Base-by-base conservation (phyloP, 2,888 invertebrate genomes). In the Unio delphinus region DNA sequence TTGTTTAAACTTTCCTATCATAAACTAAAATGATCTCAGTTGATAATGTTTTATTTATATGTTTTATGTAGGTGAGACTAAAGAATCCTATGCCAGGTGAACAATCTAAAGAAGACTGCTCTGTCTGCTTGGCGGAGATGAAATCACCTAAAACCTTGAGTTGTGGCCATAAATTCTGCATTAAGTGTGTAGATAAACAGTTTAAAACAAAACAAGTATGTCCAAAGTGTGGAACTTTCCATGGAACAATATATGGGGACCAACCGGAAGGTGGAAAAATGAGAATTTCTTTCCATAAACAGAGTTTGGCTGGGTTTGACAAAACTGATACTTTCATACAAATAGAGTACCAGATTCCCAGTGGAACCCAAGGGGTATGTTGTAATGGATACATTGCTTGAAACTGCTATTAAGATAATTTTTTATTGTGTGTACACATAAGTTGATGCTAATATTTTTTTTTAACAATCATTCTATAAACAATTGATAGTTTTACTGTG, bases 151-250 rank as follows among this genome's bases (percentile, higher is more conserved):
- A 70, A 54, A 68, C 57, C 56, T 67, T 80, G 1, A 45, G 58
- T 18, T 80, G 80, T 65, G 71, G 73, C 3, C 78, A 80, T 64
- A 54, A 17, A 5, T 78, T 76, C 69, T 80, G 80, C 63, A 61
- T 8, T 11, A 59, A 61, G 15, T 80, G 80, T 58, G 67, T 76
- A 23, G 68, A 71, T 20, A 63, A 68, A 56, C 69, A 73, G 11
- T 70, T 80, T 61, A 60, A 67, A n/a, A 57, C 54, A 34, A 75
- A 71, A 57, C 76, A 73, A 58, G 68, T 68, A 17, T 82, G 83
- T 67, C 80, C 89, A 80, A 94, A 93, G 94, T 81, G 81, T 71
- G 75, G 78, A 23, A 59, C 45, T 11, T 57, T 73, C 20, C 76
- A 70, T 70, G 79, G 77, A 55, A 69, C 59, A 17, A 60, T 70